A percentile compares a stretch with the other conserved stretches of the same genome.
Evolutionary conservation across 2,888 invertebrate species (phyloP).

Genomic region (Pristionchus maxplancki): DNA sequence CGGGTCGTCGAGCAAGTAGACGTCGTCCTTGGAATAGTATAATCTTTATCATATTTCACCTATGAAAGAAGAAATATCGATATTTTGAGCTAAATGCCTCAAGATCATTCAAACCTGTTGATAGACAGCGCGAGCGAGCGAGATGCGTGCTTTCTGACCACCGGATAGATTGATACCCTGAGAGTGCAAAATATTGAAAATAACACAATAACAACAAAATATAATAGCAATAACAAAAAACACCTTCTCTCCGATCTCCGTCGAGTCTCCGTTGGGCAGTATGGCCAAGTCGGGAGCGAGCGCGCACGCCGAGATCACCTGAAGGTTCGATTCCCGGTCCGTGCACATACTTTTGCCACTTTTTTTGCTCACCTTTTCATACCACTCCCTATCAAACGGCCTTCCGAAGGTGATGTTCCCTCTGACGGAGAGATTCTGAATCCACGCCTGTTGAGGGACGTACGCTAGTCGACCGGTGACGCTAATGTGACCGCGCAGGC

Average conservation of each 20-base stretch:
- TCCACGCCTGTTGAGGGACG: constrained; percentile 90
- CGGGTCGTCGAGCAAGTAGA: constrained; percentile 94
- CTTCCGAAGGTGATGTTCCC: constrained; percentile 90
- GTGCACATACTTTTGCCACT: constrained; percentile 92
- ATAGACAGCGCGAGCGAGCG: constrained; percentile 83
- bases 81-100: neutral
- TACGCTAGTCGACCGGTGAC: constrained; percentile 84
- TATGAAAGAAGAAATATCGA: too few species aligned
- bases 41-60: neutral
- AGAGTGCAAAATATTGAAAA: neutral
- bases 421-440: constrained; percentile 81
- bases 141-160: constrained; percentile 90
- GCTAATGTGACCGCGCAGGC: constrained; percentile 66
- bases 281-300: constrained; percentile 92
- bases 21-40: constrained; percentile 82
- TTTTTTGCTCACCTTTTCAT: constrained; percentile 75
- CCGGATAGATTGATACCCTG: constrained; percentile 92
- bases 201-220: too few species aligned
- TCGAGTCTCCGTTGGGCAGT: constrained; percentile 90
- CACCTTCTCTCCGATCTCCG: constrained; percentile 97
- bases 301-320: too few species aligned
- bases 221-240: too few species aligned
- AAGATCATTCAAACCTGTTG: constrained; percentile 81
- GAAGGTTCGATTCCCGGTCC: too few species aligned
- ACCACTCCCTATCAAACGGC: constrained; percentile 60